Base-by-base conservation (phyloP, 2,113 vertebrate genomes). In the Neodontobutis hainanensis region DNA sequence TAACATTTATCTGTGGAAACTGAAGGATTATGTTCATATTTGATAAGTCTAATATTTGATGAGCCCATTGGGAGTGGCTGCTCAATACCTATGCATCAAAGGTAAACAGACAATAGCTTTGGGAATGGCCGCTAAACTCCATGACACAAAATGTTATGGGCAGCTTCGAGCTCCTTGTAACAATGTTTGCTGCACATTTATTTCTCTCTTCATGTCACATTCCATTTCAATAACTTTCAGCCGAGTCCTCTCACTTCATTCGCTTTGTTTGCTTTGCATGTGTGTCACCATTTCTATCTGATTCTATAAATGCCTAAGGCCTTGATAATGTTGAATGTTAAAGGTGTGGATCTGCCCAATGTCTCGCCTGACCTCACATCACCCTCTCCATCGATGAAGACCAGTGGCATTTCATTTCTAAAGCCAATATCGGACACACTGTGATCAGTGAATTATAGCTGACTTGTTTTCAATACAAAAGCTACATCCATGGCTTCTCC, bases 251-350 rank as follows among this genome's bases (percentile, higher is more conserved):
- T 47, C 0, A 32, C 8, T 43, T 63, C 5, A 71, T 48, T 49
- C 36, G 10, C 12, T 68, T 6, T 85, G 60, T 79, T 75, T 73
- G 63, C 51, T 71, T 6, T 57, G 50, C 42, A 8, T 53, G 14
- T 34, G 60, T 62, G 65, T 79, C 64, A 56, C 48, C n/a, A 35
- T 34, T 51, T 67, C 70, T 63, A 81, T 80, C 69, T 67, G 77
- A 83, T 70, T 55, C 3, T 14, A 43, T 62, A 38, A 77, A 70
- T 75, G 43, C 76, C 67, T 73, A 63, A 44, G 74, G 10, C 6
- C 49, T 63, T 65, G 68, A 75, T 65, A 60, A 8, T 66, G 76
- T 57, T 67, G 82, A 88, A 55, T 55, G 9, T 64, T 35, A 62
- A 47, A 59, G 86, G 73, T 65, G 79, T 75, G 56, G 62, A 53